phyloP scores from a whole-genome alignment of 2,797 vertebrate species.

The Paguma larvata region DNA sequence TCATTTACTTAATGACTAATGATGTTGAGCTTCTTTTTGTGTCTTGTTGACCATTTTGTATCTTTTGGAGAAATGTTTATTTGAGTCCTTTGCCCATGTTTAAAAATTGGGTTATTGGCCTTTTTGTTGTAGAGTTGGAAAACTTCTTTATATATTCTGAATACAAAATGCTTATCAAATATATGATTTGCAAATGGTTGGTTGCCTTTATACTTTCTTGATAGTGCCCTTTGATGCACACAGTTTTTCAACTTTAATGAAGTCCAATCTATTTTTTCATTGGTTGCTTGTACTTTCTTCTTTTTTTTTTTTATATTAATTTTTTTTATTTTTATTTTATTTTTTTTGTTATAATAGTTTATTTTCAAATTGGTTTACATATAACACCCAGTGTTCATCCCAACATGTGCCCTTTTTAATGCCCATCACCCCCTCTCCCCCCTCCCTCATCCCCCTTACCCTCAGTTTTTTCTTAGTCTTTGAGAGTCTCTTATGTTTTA shows the following conservation, averaged over 20 bases:
- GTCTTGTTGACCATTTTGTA: neutral
- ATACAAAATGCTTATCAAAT: neutral
- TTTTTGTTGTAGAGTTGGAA: neutral
- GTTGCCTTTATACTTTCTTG: neutral
- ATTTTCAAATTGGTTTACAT: too few species aligned
- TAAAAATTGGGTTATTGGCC: neutral
- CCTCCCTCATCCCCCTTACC: too few species aligned
- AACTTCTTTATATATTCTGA: neutral
- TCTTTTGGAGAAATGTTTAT: neutral
- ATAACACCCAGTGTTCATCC: too few species aligned
- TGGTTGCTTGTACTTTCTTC: too few species aligned
- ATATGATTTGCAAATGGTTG: neutral
- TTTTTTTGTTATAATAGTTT: too few species aligned
- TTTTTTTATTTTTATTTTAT: too few species aligned
- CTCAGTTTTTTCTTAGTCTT: too few species aligned
- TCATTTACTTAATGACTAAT: neutral
- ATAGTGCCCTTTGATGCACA: neutral
- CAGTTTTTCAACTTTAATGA: neutral
- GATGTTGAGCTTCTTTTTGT: neutral
- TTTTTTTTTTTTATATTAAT: too few species aligned
- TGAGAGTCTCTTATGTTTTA: too few species aligned
- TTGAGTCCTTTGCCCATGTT: neutral
- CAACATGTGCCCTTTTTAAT: too few species aligned
- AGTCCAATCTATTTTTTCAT: too few species aligned
- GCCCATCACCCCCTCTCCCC: too few species aligned